Evolutionary conservation across 2,888 invertebrate species (phyloP).

Genomic region (Thymelicus lineola): DNA sequence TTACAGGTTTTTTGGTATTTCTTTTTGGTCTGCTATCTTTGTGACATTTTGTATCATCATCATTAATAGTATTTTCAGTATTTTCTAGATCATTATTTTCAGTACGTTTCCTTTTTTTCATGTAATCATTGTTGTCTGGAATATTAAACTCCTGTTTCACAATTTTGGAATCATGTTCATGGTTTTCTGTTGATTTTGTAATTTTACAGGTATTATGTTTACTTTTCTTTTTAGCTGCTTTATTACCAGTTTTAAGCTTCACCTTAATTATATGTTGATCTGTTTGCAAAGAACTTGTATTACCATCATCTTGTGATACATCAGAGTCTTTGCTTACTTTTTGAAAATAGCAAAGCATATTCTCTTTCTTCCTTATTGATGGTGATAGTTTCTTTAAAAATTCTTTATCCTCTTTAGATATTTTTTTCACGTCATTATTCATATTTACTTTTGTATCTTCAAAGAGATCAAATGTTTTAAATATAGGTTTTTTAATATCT

Average conservation of each 20-base stretch:
- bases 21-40: slow-evolving; percentile 64
- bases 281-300: slow-evolving; percentile 45
- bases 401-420: slow-evolving; percentile 69
- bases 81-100: slow-evolving; percentile 37
- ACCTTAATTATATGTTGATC: slow-evolving; percentile 63
- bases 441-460: slow-evolving; percentile 9
- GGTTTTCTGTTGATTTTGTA: not conserved
- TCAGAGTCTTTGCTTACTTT: slow-evolving; percentile 71
- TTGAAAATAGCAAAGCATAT: slow-evolving; percentile 85
- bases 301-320: slow-evolving; percentile 42
- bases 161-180: not conserved
- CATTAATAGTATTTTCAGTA: slow-evolving; percentile 17
- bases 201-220: slow-evolving; percentile 47
- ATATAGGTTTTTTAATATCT: slow-evolving; percentile 11
- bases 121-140: slow-evolving; percentile 39
- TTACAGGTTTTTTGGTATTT: slow-evolving; percentile 67
- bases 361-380: slow-evolving; percentile 85
- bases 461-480: slow-evolving; percentile 30
- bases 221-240: slow-evolving; percentile 60
- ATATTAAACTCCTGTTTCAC: not conserved
- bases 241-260: slow-evolving; percentile 61
- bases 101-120: slow-evolving; percentile 48
- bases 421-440: slow-evolving; percentile 47
- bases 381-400: slow-evolving; percentile 84
- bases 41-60: slow-evolving; percentile 24